phyloP scores from a whole-genome alignment of 2,888 invertebrate species.

The Calephelis perditalis region DNA sequence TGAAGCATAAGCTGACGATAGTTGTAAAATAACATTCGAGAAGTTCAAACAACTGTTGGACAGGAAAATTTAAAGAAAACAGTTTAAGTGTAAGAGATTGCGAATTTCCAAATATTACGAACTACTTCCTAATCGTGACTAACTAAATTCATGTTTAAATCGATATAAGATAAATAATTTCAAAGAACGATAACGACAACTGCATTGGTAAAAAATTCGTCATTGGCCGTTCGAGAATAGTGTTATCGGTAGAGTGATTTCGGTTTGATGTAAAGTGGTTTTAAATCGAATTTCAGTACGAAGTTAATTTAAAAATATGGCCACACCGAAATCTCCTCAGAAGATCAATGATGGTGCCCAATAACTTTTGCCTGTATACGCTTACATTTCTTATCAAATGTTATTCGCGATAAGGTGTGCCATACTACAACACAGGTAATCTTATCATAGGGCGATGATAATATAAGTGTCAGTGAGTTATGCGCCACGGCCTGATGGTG shows the following conservation, averaged over 20 bases:
- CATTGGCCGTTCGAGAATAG: background rate
- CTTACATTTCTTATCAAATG: slow-evolving; percentile 60
- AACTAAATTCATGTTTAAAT: background rate
- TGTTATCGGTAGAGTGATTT: too few species aligned
- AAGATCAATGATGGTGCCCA: slow-evolving; percentile 8
- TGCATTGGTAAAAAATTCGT: slow-evolving; percentile 1
- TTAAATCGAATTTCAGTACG: too few species aligned
- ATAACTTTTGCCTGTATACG: slow-evolving; percentile 49
- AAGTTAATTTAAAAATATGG: background rate
- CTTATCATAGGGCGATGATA: slow-evolving; percentile 72
- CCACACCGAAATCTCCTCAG: background rate
- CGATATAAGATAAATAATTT: slow-evolving; percentile 1
- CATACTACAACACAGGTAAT: slow-evolving; percentile 58
- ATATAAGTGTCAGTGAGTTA: slow-evolving; percentile 76
- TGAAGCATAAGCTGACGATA: slow-evolving; percentile 1
- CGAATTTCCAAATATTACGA: background rate
- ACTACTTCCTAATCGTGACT: background rate
- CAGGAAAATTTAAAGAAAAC: background rate
- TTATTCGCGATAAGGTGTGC: slow-evolving; percentile 71
- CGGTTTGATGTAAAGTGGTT: too few species aligned
- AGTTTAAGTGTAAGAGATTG: background rate
- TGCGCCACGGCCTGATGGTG: slow-evolving; percentile 58
- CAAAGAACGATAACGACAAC: slow-evolving; percentile 4
- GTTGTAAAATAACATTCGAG: slow-evolving; percentile 9
- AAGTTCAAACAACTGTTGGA: slow-evolving; percentile 8